Conservation (phyloP, 2,797 vertebrate species). For the Enteromius viviparus region DNA sequence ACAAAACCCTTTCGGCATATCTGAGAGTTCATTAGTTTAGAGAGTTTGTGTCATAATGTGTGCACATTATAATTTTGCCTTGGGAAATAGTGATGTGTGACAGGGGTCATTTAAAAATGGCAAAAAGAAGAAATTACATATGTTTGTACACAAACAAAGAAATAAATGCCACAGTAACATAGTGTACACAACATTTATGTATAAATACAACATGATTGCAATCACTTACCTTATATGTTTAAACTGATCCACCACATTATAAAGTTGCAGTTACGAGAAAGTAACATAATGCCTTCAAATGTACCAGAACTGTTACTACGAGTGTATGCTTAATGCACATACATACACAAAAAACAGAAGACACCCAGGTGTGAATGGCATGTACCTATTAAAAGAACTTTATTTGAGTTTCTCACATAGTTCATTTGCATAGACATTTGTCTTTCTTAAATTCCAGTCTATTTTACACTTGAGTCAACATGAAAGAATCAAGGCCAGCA, state of each 20-base stretch:
- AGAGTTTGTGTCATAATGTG: not conserved
- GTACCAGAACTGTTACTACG: too few relatives aligned
- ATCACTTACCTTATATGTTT: not conserved
- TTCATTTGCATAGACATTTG: conserved; percentile 5
- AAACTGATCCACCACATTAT: not conserved
- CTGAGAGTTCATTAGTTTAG: not conserved
- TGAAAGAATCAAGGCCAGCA: not conserved
- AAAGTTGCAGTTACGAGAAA: not conserved
- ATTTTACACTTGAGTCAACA: conserved; percentile 20
- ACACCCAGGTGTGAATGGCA: not conserved
- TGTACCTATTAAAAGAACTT: conserved; percentile 32
- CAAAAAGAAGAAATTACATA: not conserved
- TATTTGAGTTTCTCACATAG: conserved; percentile 32
- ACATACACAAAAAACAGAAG: not conserved
- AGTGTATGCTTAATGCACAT: not conserved
- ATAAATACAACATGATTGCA: not conserved
- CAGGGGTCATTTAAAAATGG: not conserved
- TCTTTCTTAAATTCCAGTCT: conserved; percentile 9
- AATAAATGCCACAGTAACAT: not conserved
- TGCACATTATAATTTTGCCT: not conserved
- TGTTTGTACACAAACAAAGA: too few relatives aligned
- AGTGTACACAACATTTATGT: not conserved
- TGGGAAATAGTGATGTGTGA: not conserved
- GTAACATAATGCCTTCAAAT: not conserved
- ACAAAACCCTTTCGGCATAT: not conserved